A percentile compares a stretch with the other conserved stretches of the same genome.
Evolutionary conservation across 2,113 vertebrate genomes (phyloP).

Genomic region (Sylvia atricapilla): DNA sequence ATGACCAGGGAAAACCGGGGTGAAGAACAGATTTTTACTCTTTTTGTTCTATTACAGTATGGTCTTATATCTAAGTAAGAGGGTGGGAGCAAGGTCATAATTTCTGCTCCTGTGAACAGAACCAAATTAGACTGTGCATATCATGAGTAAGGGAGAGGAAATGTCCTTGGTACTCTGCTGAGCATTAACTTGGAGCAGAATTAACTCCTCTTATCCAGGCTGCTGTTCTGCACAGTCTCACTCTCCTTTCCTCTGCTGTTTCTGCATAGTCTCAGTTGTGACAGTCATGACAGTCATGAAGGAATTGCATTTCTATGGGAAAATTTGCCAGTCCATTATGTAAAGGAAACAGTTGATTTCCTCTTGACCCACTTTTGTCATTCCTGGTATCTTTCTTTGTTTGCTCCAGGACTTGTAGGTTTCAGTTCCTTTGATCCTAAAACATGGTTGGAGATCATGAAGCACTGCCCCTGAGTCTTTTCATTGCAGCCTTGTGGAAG

Average conservation of each 20-base stretch:
- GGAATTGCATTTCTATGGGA: not conserved
- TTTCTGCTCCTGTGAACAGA: not conserved
- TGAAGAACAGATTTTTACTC: not conserved
- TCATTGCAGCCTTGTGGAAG: not conserved
- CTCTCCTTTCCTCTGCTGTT: not conserved
- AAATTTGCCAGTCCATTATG: not conserved
- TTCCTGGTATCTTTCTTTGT: not conserved
- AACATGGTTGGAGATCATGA: not conserved
- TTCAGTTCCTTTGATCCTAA: not conserved
- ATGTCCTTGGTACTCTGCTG: not conserved
- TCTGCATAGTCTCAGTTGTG: not conserved
- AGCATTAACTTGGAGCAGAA: not conserved
- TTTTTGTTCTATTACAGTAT: not conserved
- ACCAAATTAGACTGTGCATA: not conserved
- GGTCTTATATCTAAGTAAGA: not conserved
- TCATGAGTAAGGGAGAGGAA: not conserved
- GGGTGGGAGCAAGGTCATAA: not conserved
- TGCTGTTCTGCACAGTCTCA: not conserved
- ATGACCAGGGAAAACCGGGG: not conserved
- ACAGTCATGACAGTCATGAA: not conserved
- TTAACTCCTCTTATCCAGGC: not conserved
- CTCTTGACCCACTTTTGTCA: not conserved
- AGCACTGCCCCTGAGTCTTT: not conserved
- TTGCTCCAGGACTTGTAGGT: not conserved
- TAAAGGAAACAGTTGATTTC: constrained; percentile 25